Evolutionary conservation across 2,888 invertebrate species (phyloP).

Genomic region (Lepidocyrtinus sp.): DNA sequence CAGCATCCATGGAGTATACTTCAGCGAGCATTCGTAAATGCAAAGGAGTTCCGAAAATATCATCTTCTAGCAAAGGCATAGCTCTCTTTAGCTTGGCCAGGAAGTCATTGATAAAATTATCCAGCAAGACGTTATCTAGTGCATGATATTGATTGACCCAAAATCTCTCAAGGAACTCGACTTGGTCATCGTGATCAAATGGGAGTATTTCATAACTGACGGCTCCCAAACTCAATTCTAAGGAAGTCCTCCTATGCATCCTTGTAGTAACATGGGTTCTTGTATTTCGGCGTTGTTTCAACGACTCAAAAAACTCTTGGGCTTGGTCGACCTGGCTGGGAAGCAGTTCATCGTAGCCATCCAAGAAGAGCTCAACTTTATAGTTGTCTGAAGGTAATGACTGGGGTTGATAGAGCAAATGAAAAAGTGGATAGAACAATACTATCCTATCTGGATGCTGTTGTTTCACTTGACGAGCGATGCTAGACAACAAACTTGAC

Average conservation of each 20-base stretch:
- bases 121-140: not conserved
- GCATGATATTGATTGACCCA: not conserved
- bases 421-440: not conserved
- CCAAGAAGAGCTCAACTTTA: not conserved
- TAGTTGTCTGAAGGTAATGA: not conserved
- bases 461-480: not conserved
- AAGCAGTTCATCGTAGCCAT: conserved; percentile 19
- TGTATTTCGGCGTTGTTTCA: not conserved
- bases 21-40: not conserved
- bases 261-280: not conserved
- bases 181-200: not conserved
- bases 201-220: not conserved
- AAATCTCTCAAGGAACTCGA: not conserved
- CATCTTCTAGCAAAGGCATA: not conserved
- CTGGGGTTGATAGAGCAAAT: not conserved
- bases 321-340: not conserved
- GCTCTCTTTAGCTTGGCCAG: not conserved
- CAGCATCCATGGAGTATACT: not conserved
- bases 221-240: not conserved
- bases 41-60: conserved; percentile 17
- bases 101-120: not conserved
- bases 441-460: not conserved
- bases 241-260: not conserved
- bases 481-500: not conserved
- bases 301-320: not conserved